Percentiles rank a stretch among this genome's conserved stretches.
These are phyloP conservation scores for Atta colombica DNA, from an alignment of 1,140 invertebrate genomes.

Conservation along the genomic window DNA sequence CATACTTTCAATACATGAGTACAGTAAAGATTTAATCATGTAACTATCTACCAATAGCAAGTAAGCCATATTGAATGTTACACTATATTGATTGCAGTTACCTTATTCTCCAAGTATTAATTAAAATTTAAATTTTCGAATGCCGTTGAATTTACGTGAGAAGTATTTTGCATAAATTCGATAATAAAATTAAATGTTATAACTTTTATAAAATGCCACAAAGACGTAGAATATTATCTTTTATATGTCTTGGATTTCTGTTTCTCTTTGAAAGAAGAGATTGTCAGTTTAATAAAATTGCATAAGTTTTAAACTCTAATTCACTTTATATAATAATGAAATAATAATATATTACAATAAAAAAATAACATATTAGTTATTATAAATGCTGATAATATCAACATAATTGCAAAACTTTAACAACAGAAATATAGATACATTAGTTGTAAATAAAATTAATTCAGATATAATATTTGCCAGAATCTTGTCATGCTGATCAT, in stretches of 20 bases:
- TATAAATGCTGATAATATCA: not conserved
- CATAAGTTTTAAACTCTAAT: not conserved
- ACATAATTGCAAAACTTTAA: not conserved
- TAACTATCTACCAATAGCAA: too few relatives aligned
- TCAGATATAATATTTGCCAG: not conserved
- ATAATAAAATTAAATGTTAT: not conserved
- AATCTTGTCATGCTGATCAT: not conserved
- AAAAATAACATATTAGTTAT: not conserved
- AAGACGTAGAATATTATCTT: not conserved
- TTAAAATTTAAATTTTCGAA: not conserved
- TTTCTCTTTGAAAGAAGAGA: not conserved
- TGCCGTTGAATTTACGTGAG: not conserved
- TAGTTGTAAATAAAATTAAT: not conserved
- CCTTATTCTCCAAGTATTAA: not conserved
- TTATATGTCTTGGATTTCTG: not conserved
- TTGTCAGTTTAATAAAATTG: conserved; percentile 8
- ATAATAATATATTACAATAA: conserved; percentile 6
- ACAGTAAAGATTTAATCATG: too few relatives aligned
- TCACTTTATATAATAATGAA: conserved; percentile 7
- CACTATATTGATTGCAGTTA: too few relatives aligned
- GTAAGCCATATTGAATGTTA: too few relatives aligned
- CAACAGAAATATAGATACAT: not conserved
- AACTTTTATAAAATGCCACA: not conserved
- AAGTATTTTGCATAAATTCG: not conserved
- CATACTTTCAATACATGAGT: too few relatives aligned